Evolutionary conservation across 1,140 invertebrate genomes (phyloP).

Genomic region (Nephotettix cincticeps): DNA sequence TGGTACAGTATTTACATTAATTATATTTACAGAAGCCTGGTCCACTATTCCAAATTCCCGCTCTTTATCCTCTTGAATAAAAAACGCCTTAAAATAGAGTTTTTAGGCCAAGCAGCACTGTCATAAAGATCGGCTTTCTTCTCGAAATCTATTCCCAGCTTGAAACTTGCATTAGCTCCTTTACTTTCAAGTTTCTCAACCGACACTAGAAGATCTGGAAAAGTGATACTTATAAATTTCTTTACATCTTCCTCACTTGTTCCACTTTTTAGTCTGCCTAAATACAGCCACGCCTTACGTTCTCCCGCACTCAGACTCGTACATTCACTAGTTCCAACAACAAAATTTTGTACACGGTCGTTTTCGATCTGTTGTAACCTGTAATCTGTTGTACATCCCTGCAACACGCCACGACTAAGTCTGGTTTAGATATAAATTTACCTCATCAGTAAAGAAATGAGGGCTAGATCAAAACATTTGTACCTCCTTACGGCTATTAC

Average conservation of each 20-base stretch:
- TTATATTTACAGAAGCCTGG: background rate
- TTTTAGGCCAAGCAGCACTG: background rate
- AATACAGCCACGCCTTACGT: too few species aligned
- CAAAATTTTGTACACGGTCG: too few species aligned
- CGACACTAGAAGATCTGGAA: background rate
- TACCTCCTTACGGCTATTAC: too few species aligned
- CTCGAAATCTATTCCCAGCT: background rate
- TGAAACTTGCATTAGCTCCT: background rate
- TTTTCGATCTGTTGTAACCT: too few species aligned
- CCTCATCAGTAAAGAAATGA: too few species aligned
- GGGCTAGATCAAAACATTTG: too few species aligned
- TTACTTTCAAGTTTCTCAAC: background rate
- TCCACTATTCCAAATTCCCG: background rate
- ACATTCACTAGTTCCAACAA: too few species aligned
- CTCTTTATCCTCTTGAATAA: background rate
- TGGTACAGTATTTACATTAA: background rate
- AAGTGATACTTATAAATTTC: background rate
- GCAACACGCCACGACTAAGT: too few species aligned
- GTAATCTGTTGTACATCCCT: too few species aligned
- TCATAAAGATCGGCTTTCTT: background rate
- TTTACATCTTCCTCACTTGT: background rate
- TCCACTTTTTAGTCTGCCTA: background rate
- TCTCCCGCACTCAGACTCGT: too few species aligned
- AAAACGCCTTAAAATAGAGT: background rate
- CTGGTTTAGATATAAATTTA: too few species aligned